A percentile compares a stretch with the other conserved stretches of the same genome.
phyloP scores from a whole-genome alignment of 2,113 vertebrate genomes.

The Agelaius tricolor region DNA sequence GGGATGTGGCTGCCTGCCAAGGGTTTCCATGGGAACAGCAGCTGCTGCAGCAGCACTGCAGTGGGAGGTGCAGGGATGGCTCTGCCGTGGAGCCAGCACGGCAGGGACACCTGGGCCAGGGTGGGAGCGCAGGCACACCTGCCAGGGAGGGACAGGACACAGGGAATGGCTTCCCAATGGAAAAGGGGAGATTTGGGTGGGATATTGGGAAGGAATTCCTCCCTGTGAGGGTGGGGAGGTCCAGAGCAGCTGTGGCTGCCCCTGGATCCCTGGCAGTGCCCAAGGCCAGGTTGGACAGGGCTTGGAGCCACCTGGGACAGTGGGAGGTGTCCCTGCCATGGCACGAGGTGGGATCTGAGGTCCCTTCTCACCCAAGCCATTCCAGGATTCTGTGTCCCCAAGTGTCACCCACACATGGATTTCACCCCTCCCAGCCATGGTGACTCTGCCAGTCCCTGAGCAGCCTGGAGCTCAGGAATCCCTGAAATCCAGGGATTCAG shows the following conservation, averaged over 20 bases:
- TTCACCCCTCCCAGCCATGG: rapidly evolving
- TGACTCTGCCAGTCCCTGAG: neutral
- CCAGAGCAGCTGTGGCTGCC: neutral
- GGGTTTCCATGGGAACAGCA: neutral
- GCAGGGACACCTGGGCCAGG: neutral
- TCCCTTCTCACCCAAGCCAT: neutral
- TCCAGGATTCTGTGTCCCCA: neutral
- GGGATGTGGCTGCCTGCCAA: neutral
- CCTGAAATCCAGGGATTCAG: neutral
- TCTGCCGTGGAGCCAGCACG: neutral
- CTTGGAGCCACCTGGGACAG: rapidly evolving
- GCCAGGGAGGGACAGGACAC: neutral
- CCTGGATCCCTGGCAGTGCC: neutral
- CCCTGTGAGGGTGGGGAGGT: rapidly evolving
- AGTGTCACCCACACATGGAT: neutral
- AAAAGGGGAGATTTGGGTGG: neutral
- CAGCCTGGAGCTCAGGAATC: neutral
- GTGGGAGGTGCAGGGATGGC: neutral
- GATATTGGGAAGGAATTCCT: neutral
- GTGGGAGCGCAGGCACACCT: neutral
- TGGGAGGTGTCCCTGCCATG: neutral
- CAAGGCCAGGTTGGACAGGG: too few species aligned
- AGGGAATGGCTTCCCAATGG: neutral
- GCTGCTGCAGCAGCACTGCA: neutral
- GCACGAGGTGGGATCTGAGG: rapidly evolving